A percentile compares a stretch with the other conserved stretches of the same genome.
phyloP scores from a whole-genome alignment of 2,113 vertebrate species.

The Coturnix japonica region DNA sequence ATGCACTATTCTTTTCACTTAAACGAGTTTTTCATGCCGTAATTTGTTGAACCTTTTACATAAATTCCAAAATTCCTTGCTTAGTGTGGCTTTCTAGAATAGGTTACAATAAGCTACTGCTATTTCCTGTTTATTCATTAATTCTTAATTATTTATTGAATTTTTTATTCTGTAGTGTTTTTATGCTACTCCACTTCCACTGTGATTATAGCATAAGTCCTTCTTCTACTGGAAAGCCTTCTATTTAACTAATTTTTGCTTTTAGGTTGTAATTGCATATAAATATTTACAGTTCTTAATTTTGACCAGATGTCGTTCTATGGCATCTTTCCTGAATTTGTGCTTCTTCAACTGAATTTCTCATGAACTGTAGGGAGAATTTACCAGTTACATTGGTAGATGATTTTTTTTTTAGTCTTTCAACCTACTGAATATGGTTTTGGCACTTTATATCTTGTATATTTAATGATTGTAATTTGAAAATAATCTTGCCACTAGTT shows the following conservation, averaged over 20 bases:
- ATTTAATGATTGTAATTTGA: not conserved
- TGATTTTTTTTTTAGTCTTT: not conserved
- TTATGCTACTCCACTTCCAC: not conserved
- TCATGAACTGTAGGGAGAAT: not conserved
- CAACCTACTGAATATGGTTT: not conserved
- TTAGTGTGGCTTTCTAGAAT: not conserved
- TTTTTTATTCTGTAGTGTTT: not conserved
- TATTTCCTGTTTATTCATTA: not conserved
- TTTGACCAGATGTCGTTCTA: constrained; percentile 1
- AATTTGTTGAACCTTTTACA: not conserved
- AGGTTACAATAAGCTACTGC: not conserved
- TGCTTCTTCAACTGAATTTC: not conserved
- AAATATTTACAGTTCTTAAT: constrained; percentile 8
- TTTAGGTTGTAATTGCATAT: constrained; percentile 9
- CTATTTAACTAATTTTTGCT: not conserved
- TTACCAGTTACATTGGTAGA: not conserved
- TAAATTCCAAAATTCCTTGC: not conserved
- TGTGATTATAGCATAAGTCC: not conserved
- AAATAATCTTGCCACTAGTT: not conserved
- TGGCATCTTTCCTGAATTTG: not conserved
- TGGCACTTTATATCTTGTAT: not conserved
- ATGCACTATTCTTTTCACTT: not conserved
- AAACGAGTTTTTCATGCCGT: not conserved
- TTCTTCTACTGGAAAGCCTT: not conserved
- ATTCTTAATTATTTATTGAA: not conserved